Evolutionary conservation across 2,888 invertebrate genomes (phyloP), one percentile per base, ranked within the genome.

Genomic region (Lasius fuliginosus): DNA sequence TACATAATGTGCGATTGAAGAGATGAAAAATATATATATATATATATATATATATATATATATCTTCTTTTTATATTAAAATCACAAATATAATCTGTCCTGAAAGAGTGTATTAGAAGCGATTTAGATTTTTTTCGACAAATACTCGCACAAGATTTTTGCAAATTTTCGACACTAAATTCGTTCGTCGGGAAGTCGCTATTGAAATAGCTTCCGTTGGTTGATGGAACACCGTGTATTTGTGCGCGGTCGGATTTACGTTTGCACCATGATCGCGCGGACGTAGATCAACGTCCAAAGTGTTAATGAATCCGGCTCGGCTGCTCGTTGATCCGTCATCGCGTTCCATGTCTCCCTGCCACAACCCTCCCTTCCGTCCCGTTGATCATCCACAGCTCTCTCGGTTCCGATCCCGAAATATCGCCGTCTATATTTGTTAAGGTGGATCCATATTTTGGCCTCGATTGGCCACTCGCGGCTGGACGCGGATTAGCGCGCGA

Each of bases 391-490:
- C 53, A 23, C 23, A 53, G n/a, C 60, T 60, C 85, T 82, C 86
- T 86, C 75, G 79, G 81, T 73, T 73, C 82, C 85, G 90, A 85
- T 94, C 94, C 93, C 91, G 92, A 94, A 94, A 94, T 94, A 94
- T 89, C 94, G 73, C 87, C 89, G 90, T 92, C 94, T 94, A 94
- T 94, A 94, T 94, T 94, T 92, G 94, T 93, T 92, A 92, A 91
- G 93, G 92, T 90, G 92, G 90, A 94, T 93, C 93, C 93, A 94
- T 94, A 94, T 94, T 94, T 93, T 92, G 91, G 92, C 87, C 74
- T 83, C 79, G 86, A 74, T 85, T 86, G 84, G 84, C 88, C 74
- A 84, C 87, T 81, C 77, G 85, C 85, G 62, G 89, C 89, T 83
- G 84, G 86, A 87, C 85, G 90, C 86, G 88, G 89, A 90, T 89